These are phyloP conservation scores for Solea solea DNA, from an alignment of 2,113 vertebrate genomes.

Conservation along the genomic window DNA sequence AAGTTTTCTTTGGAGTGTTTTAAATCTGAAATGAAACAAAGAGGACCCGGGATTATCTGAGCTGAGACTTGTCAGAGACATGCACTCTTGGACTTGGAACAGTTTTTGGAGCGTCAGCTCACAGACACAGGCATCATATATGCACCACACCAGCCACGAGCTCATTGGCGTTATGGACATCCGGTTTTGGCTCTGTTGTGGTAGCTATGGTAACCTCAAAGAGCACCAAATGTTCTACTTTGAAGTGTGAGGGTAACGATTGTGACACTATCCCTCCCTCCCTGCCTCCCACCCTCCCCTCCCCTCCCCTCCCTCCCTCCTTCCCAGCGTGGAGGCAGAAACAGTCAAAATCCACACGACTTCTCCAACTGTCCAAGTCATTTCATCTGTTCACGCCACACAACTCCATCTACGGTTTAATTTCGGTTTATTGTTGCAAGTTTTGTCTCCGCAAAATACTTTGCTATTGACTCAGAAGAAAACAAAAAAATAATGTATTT, in stretches of 20 bases:
- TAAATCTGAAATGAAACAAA: not conserved
- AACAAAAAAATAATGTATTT: no score
- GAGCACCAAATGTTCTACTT: slow-evolving; percentile 75
- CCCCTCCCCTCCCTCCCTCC: slow-evolving; percentile 16
- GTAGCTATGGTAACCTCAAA: slow-evolving; percentile 80
- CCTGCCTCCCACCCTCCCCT: slow-evolving; percentile 28
- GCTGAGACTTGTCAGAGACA: slow-evolving; percentile 13
- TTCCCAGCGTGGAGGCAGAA: slow-evolving; percentile 31
- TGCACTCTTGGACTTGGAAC: not conserved
- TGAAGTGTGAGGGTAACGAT: slow-evolving; percentile 74
- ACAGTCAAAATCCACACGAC: slow-evolving; percentile 32
- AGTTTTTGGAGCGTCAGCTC: slow-evolving; percentile 28
- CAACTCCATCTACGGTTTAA: not conserved
- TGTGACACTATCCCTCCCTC: slow-evolving; percentile 60
- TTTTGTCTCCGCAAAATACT: no score
- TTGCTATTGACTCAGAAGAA: no score
- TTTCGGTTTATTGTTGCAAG: no score
- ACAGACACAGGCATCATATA: slow-evolving; percentile 55
- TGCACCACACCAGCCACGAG: slow-evolving; percentile 52
- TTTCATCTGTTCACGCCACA: not conserved
- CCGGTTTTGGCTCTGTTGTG: slow-evolving; percentile 72
- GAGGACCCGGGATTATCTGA: not conserved
- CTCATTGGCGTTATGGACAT: slow-evolving; percentile 76
- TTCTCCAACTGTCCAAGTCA: slow-evolving; percentile 31
- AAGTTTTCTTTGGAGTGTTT: not conserved